A percentile compares a stretch with the other conserved stretches of the same genome.
These are phyloP conservation scores for Sylvia borin DNA, from an alignment of 2,797 vertebrate genomes.

Conservation along the genomic window DNA sequence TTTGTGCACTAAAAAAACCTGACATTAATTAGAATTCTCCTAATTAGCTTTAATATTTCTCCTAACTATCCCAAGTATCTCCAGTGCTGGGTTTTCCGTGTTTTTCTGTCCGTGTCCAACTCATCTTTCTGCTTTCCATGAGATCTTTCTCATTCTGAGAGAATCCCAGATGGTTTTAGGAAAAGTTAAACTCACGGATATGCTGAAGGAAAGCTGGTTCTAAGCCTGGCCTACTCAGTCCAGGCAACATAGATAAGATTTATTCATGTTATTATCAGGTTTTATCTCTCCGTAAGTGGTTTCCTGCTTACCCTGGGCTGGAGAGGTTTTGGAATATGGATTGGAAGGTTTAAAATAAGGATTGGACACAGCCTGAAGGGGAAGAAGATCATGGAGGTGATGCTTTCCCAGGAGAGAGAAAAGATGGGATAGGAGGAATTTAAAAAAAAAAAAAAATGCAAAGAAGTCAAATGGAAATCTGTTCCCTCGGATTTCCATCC, in stretches of 20 bases:
- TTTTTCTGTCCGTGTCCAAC: not conserved
- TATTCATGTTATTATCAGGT: not conserved
- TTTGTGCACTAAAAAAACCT: not conserved
- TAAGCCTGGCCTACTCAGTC: not conserved
- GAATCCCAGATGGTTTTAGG: not conserved
- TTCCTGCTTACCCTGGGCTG: not conserved
- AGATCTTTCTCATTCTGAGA: not conserved
- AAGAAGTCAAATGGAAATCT: not conserved
- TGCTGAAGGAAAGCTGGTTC: not conserved
- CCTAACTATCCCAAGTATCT: not conserved
- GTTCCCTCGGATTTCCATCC: not conserved
- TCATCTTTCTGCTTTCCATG: not conserved
- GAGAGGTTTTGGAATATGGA: not conserved
- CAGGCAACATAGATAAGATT: not conserved
- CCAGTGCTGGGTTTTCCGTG: not conserved
- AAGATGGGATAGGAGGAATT: not conserved
- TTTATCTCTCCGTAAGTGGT: not conserved
- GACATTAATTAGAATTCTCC: not conserved
- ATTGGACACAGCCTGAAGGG: too few species aligned
- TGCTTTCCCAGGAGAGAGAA: not conserved
- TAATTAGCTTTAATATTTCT: not conserved
- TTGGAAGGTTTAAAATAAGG: not conserved
- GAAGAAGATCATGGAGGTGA: not conserved
- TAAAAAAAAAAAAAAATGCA: not conserved
- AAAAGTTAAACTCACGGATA: not conserved